Evolutionary conservation across 2,113 vertebrate species (phyloP).

Genomic region (Petaurus breviceps): DNA sequence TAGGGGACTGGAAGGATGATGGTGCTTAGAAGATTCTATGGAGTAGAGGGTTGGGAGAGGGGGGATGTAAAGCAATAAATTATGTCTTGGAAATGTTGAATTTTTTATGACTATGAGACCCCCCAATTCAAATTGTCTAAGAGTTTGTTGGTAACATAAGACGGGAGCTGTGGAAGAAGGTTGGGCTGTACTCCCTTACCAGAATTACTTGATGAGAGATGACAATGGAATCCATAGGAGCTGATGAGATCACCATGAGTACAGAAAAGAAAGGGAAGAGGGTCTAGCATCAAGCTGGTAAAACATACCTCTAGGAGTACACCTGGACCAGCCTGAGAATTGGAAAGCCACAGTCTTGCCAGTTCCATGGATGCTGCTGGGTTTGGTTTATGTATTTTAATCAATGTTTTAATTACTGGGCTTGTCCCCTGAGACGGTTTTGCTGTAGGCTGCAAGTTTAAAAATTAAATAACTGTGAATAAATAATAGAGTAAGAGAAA

Average conservation of each 20-base stretch:
- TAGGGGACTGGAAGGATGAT: neutral
- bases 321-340: neutral
- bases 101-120: neutral
- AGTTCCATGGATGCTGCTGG: neutral
- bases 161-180: neutral
- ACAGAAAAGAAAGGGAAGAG: neutral
- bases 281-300: neutral
- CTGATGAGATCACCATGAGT: neutral
- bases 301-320: neutral
- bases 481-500: neutral
- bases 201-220: neutral
- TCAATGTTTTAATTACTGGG: conserved; percentile 7
- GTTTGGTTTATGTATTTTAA: neutral
- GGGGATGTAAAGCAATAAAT: neutral
- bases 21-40: neutral
- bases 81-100: neutral
- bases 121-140: neutral
- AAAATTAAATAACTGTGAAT: conserved; percentile 18
- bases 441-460: conserved; percentile 15
- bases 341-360: neutral
- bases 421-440: neutral
- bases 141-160: neutral
- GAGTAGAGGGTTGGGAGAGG: neutral
- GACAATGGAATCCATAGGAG: neutral
- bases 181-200: neutral